Conservation (phyloP, 2,797 vertebrate species). For the Cynopterus sphinx region DNA sequence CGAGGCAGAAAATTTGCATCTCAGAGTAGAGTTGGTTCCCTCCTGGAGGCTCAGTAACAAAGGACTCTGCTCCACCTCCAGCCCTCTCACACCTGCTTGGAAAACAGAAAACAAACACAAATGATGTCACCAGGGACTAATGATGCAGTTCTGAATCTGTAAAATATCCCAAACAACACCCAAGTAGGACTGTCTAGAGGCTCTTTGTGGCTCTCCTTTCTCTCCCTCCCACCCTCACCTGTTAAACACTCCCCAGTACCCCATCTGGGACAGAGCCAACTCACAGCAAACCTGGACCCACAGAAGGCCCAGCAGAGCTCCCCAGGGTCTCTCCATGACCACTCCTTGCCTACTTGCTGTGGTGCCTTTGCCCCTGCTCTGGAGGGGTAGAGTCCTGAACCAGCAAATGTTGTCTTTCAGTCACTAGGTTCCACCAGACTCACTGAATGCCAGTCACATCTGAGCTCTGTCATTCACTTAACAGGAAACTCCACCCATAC, state of each 20-base stretch:
- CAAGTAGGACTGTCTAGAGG: not conserved
- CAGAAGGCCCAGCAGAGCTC: conserved; percentile 23
- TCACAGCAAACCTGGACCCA: conserved; percentile 57
- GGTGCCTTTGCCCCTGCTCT: not conserved
- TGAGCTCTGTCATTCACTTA: not conserved
- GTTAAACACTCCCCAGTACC: not conserved
- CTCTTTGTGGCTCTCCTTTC: not conserved
- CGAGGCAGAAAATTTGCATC: conserved; percentile 23
- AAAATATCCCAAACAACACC: not conserved
- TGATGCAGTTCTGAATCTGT: no score
- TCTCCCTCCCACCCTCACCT: rapidly evolving
- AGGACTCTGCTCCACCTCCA: conserved; percentile 44
- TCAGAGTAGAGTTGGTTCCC: not conserved
- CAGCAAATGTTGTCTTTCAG: not conserved
- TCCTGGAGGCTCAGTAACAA: not conserved
- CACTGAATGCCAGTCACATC: not conserved
- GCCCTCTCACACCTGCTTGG: conserved; percentile 34
- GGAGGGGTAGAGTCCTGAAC: rapidly evolving
- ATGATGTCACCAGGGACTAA: not conserved
- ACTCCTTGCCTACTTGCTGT: not conserved
- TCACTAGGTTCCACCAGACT: not conserved
- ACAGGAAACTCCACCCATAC: not conserved
- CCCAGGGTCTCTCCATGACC: not conserved
- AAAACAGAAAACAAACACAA: not conserved
- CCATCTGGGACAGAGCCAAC: not conserved